phyloP scores from a whole-genome alignment of 1,140 invertebrate species.

The Coptotermes formosanus region DNA sequence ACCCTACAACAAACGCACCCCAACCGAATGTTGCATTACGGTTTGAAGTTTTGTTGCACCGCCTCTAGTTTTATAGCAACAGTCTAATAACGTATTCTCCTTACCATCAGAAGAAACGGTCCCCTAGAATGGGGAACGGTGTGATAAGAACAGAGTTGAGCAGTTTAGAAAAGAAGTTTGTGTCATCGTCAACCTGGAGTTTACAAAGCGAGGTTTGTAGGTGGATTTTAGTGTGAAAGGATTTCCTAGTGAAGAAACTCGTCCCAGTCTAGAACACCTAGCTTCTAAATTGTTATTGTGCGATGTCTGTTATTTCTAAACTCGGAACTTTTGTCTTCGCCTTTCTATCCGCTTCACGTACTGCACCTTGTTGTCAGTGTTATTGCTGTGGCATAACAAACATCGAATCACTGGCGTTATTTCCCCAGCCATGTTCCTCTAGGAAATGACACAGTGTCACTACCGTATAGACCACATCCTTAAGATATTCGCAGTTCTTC shows the following conservation, averaged over 20 bases:
- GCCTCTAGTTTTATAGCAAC: neutral
- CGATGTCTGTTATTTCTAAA: neutral
- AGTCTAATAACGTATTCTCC: neutral
- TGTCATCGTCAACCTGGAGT: neutral
- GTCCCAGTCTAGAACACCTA: neutral
- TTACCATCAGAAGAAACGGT: neutral
- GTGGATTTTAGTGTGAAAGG: neutral
- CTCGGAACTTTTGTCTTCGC: neutral
- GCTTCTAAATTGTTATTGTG: neutral
- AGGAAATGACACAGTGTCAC: neutral
- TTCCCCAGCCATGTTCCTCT: neutral
- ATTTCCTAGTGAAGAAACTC: neutral
- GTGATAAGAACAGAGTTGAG: neutral
- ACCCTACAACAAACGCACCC: neutral
- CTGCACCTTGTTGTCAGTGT: neutral
- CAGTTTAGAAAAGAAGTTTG: neutral
- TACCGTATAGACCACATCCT: too few relatives aligned
- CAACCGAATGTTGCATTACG: conserved; percentile 1
- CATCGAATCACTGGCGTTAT: neutral
- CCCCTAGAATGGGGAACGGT: neutral
- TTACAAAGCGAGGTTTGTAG: neutral
- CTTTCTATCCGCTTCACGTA: neutral
- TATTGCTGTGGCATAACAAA: neutral
- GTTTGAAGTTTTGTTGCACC: neutral
- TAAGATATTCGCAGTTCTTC: too few relatives aligned